These are phyloP conservation scores for Puntigrus tetrazona DNA, from an alignment of 2,113 vertebrate species.

Conservation along the genomic window DNA sequence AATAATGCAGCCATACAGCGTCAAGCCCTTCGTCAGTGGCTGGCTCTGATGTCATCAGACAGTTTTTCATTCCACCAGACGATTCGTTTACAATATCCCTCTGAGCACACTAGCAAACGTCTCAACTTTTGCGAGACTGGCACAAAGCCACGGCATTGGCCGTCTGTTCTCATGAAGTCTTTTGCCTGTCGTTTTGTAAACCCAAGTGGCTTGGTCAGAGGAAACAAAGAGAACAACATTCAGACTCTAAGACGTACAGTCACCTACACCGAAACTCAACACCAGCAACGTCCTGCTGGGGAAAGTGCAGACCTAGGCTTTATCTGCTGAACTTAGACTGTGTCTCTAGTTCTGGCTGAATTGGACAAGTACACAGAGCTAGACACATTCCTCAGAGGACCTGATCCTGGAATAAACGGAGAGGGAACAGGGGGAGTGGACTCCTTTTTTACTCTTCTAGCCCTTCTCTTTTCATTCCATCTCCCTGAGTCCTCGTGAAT, in stretches of 20 bases:
- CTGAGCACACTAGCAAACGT: conserved; percentile 32
- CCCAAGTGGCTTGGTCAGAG: neutral
- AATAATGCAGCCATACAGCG: conserved; percentile 45
- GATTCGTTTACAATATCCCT: neutral
- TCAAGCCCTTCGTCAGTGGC: conserved; percentile 43
- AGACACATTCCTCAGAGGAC: conserved; percentile 45
- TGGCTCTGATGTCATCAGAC: conserved; percentile 40
- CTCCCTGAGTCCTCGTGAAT: conserved; percentile 67
- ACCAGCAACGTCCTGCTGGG: conserved; percentile 43
- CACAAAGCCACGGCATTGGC: conserved; percentile 35
- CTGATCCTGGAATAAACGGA: conserved; percentile 37
- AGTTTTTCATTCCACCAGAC: conserved; percentile 26
- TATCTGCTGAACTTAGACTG: conserved; percentile 46
- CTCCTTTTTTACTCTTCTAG: conserved; percentile 42
- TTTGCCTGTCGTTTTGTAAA: conserved; percentile 41
- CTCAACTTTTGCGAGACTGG: conserved; percentile 39
- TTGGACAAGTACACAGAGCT: conserved; percentile 37
- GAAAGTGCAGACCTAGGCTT: conserved; percentile 57
- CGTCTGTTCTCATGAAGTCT: conserved; percentile 29
- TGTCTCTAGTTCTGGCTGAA: conserved; percentile 46
- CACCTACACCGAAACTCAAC: conserved; percentile 51
- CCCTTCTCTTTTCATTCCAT: conserved; percentile 37
- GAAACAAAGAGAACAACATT: conserved; percentile 33
- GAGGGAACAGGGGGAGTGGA: conserved; percentile 24
- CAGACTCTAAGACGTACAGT: conserved; percentile 51